A percentile compares a stretch with the other conserved stretches of the same genome.
Conservation (phyloP, 1,140 invertebrate genomes). For the Tribolium madens region DNA sequence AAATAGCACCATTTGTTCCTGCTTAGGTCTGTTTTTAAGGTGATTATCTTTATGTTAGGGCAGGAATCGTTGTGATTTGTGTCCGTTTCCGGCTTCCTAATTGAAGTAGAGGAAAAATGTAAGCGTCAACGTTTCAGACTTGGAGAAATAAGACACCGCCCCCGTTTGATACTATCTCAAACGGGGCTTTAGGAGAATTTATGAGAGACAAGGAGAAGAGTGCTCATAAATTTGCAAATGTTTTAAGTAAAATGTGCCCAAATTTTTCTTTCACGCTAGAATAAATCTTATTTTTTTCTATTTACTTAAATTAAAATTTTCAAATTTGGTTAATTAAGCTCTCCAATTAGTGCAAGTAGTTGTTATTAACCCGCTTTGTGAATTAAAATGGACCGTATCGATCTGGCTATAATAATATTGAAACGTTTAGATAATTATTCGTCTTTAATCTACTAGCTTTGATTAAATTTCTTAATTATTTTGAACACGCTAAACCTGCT, state of each 20-base stretch:
- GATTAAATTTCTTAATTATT: background rate
- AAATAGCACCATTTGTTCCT: no score
- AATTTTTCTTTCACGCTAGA: background rate
- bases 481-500: background rate
- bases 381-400: no score
- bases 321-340: no score
- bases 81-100: background rate
- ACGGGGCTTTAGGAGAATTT: background rate
- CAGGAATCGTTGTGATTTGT: background rate
- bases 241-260: background rate
- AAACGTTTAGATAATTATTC: background rate
- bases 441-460: background rate
- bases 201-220: background rate
- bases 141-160: background rate
- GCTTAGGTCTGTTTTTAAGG: no score
- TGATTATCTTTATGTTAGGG: no score
- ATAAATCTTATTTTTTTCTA: no score
- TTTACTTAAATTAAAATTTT: no score
- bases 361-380: no score
- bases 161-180: background rate
- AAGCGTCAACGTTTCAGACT: background rate
- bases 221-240: background rate
- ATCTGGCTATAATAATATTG: background rate
- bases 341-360: no score
- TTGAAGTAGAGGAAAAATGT: background rate